Conservation (phyloP, 1,140 invertebrate species). For the Lethrus apterus region DNA sequence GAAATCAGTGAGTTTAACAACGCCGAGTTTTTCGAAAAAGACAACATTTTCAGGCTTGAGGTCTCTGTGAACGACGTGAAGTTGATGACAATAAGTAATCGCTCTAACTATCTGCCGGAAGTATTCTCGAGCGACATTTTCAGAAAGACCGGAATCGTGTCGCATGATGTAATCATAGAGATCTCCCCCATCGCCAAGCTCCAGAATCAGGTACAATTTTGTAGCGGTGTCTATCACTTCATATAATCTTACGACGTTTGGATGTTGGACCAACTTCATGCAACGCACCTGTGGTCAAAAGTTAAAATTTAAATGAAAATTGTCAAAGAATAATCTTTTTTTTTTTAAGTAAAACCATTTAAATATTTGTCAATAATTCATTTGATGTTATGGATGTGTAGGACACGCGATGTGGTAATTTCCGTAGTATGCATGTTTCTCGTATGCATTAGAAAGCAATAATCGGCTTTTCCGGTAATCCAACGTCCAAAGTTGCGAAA, state of each 20-base stretch:
- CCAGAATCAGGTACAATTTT: constrained; percentile 91
- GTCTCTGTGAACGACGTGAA: constrained; percentile 90
- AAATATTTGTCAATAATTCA: too few relatives aligned
- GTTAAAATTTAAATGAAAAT: not conserved
- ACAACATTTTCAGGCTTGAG: constrained; percentile 99
- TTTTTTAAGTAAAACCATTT: not conserved
- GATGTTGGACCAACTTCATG: constrained; percentile 99
- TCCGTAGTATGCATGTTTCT: too few relatives aligned
- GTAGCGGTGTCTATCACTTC: constrained; percentile 99
- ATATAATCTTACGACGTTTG: constrained; percentile 95
- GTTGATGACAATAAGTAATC: constrained; percentile 95
- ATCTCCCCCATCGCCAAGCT: constrained; percentile 97
- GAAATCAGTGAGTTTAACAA: constrained; percentile 99
- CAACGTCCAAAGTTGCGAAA: too few relatives aligned
- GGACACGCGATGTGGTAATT: too few relatives aligned
- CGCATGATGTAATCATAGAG: constrained; percentile 99
- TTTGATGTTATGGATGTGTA: too few relatives aligned
- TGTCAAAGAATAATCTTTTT: not conserved
- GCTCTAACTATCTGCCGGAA: constrained; percentile 91
- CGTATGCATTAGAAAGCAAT: too few relatives aligned
- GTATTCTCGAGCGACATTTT: constrained; percentile 82
- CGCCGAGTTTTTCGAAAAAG: constrained; percentile 94
- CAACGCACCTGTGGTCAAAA: constrained; percentile 78
- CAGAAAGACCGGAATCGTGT: constrained; percentile 74
- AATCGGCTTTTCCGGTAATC: too few relatives aligned